Conservation (phyloP, 2,888 invertebrate species). For the Alcis repandata region DNA sequence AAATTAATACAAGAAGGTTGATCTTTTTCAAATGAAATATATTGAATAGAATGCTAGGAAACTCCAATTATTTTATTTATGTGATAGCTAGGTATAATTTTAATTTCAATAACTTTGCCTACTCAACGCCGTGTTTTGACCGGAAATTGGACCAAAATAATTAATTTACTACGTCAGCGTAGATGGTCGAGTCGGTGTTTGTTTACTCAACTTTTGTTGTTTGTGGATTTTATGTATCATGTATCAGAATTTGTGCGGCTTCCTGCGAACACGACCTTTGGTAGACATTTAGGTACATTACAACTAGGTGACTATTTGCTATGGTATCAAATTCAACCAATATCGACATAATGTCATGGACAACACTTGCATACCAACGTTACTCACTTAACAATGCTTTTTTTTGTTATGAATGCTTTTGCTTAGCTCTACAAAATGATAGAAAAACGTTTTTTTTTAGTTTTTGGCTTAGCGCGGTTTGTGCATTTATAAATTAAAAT, state of each 20-base stretch:
- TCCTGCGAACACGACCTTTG: slow-evolving; percentile 37
- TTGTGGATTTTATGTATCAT: slow-evolving; percentile 62
- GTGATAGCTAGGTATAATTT: neutral
- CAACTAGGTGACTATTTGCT: neutral
- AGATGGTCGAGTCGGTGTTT: neutral
- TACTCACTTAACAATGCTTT: too few relatives aligned
- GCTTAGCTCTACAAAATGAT: too few relatives aligned
- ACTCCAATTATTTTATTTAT: neutral
- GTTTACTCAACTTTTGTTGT: slow-evolving; percentile 21
- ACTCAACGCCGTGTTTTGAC: neutral
- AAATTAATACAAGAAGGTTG: too few relatives aligned
- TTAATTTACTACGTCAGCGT: neutral
- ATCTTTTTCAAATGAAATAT: too few relatives aligned
- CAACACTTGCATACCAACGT: neutral
- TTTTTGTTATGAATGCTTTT: too few relatives aligned
- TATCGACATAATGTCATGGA: neutral
- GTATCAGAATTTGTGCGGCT: slow-evolving; percentile 61
- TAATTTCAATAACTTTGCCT: neutral
- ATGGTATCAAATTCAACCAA: neutral
- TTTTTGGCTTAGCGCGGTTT: too few relatives aligned
- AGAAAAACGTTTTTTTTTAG: too few relatives aligned
- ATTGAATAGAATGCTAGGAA: neutral
- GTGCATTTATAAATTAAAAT: too few relatives aligned
- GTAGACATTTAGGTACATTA: neutral
- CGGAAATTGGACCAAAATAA: neutral